Percentiles rank a stretch among this genome's conserved stretches.
These are phyloP conservation scores for Orthosia incerta DNA, from an alignment of 2,888 invertebrate genomes.

Conservation along the genomic window DNA sequence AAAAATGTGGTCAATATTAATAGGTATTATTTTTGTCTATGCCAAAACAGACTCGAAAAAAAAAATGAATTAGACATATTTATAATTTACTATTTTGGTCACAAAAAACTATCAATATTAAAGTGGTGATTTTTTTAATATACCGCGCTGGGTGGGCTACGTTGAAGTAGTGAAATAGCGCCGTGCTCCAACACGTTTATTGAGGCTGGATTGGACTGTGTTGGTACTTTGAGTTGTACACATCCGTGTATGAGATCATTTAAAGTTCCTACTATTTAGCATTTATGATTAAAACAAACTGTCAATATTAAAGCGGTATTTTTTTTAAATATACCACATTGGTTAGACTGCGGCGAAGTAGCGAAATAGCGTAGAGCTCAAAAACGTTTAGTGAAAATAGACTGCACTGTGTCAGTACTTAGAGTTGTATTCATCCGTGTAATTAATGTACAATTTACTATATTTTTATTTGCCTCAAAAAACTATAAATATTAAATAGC, in stretches of 20 bases:
- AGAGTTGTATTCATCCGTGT: background rate
- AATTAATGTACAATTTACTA: too few species aligned
- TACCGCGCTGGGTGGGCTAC: conserved; percentile 7
- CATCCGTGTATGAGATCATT: too few species aligned
- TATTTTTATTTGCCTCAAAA: too few species aligned
- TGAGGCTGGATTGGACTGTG: conserved; percentile 11
- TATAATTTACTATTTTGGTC: conserved; percentile 4
- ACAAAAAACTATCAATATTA: conserved; percentile 55
- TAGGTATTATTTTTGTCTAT: too few species aligned
- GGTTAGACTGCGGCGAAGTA: conserved; percentile 1
- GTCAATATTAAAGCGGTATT: conserved; percentile 45
- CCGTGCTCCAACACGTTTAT: conserved; percentile 17
- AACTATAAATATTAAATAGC: too few species aligned
- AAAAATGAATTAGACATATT: too few species aligned
- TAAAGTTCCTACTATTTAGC: too few species aligned
- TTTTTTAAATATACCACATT: conserved; percentile 40
- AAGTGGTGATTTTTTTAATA: conserved; percentile 44
- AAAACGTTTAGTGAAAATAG: conserved; percentile 17
- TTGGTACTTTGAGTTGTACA: conserved; percentile 15
- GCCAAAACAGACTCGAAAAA: too few species aligned
- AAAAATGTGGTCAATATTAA: too few species aligned
- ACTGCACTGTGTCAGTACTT: conserved; percentile 19
- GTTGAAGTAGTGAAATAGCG: conserved; percentile 14
- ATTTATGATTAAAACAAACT: conserved; percentile 43
- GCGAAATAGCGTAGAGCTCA: conserved; percentile 16